Conservation (phyloP, 1,140 invertebrate species). For the Nephotettix cincticeps region DNA sequence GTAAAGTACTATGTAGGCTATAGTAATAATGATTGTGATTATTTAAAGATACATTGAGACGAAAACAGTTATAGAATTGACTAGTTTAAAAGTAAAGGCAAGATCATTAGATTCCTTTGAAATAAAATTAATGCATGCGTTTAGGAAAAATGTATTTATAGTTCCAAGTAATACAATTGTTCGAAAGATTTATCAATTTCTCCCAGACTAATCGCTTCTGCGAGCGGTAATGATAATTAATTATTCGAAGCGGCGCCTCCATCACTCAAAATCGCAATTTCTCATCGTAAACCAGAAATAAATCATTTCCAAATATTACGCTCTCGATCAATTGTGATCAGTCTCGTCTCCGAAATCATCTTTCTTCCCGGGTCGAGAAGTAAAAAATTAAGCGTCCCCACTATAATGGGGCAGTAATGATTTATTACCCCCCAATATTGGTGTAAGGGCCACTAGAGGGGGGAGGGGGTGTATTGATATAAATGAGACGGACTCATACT, state of each 20-base stretch:
- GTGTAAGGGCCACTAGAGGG: neutral
- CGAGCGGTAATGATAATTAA: neutral
- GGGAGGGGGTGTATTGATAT: conserved; percentile 6
- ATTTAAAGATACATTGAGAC: too few species aligned
- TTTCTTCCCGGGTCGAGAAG: neutral
- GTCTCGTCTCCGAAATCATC: neutral
- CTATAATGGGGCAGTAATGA: conserved; percentile 9
- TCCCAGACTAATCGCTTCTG: too few species aligned
- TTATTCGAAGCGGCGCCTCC: neutral
- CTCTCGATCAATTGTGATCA: conserved; percentile 16
- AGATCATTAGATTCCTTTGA: too few species aligned
- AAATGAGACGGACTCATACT: neutral
- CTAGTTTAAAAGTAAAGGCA: too few species aligned
- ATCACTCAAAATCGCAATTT: conserved; percentile 17
- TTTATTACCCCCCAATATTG: neutral
- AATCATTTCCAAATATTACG: conserved; percentile 3
- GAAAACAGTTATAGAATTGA: too few species aligned
- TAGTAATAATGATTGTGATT: too few species aligned
- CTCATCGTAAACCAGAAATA: conserved; percentile 1
- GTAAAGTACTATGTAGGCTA: too few species aligned
- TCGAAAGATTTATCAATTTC: too few species aligned
- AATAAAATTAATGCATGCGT: too few species aligned
- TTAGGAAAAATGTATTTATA: too few species aligned
- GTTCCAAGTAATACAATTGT: too few species aligned
- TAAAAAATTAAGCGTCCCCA: neutral